phyloP scores from a whole-genome alignment of 2,888 invertebrate genomes.

The Camponotus fellah region DNA sequence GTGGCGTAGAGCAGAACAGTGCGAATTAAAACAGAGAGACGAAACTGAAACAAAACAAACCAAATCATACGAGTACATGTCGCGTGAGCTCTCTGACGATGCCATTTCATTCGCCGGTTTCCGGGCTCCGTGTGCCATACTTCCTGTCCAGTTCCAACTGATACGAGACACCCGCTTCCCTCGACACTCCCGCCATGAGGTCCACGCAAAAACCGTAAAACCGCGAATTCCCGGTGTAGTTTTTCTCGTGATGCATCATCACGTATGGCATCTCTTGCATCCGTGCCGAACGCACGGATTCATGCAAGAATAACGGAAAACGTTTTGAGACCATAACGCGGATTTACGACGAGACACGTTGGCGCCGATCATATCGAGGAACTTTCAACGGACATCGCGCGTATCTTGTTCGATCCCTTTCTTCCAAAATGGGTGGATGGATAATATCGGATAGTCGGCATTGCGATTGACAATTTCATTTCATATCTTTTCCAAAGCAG shows the following conservation, averaged over 20 bases:
- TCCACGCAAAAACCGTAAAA: constrained; percentile 94
- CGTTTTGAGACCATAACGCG: constrained; percentile 60
- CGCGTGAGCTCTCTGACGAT: constrained; percentile 91
- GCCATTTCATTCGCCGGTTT: constrained; percentile 90
- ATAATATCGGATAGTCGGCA: constrained; percentile 3
- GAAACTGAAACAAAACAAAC: constrained; percentile 79
- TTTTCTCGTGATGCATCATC: constrained; percentile 91
- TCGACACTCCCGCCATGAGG: constrained; percentile 90
- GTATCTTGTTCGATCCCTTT: constrained; percentile 6
- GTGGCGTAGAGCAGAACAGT: not conserved
- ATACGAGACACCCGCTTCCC: constrained; percentile 91
- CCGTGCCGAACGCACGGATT: constrained; percentile 61
- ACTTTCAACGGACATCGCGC: constrained; percentile 22
- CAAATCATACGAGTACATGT: constrained; percentile 88
- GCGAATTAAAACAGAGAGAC: constrained; percentile 46
- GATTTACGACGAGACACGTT: constrained; percentile 58
- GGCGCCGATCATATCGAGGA: constrained; percentile 54
- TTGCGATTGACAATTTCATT: constrained; percentile 7
- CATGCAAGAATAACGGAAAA: constrained; percentile 71
- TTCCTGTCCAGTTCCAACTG: constrained; percentile 91
- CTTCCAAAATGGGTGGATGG: constrained; percentile 39
- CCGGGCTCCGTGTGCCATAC: constrained; percentile 89
- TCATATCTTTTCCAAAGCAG: not conserved
- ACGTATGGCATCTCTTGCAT: constrained; percentile 91
- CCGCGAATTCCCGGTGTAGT: constrained; percentile 91